Conservation (phyloP, 2,888 invertebrate species). For the Argyresthia albistria region DNA sequence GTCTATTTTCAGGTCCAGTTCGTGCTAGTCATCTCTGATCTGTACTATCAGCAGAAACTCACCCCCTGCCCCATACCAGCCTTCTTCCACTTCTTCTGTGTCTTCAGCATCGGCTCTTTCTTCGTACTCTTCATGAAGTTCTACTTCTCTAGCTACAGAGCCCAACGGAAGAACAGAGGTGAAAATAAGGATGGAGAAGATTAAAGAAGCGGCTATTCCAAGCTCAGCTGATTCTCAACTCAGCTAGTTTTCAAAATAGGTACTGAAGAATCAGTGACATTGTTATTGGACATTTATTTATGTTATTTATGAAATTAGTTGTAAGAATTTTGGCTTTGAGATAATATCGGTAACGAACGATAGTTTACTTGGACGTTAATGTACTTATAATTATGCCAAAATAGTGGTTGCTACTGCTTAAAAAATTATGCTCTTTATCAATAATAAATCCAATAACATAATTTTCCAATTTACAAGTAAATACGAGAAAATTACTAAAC, state of each 20-base stretch:
- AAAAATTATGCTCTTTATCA: too few species aligned
- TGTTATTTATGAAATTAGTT: too few species aligned
- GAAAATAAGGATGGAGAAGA: neutral
- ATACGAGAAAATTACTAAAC: too few species aligned
- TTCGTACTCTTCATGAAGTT: conserved; percentile 77
- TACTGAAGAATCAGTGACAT: neutral
- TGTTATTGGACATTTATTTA: neutral
- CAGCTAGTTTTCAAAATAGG: neutral
- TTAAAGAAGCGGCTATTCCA: neutral
- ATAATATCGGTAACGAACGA: too few species aligned
- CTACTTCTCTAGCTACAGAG: conserved; percentile 55
- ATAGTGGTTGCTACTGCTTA: too few species aligned
- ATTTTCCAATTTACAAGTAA: too few species aligned
- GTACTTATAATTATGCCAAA: too few species aligned
- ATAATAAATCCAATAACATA: too few species aligned
- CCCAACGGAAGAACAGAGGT: neutral
- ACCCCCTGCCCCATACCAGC: conserved; percentile 57
- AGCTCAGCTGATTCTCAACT: too few species aligned
- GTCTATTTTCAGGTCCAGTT: conserved; percentile 50
- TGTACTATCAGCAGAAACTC: conserved; percentile 53
- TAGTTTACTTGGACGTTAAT: too few species aligned
- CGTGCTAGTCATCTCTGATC: conserved; percentile 42
- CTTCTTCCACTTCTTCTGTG: conserved; percentile 69
- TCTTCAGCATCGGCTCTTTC: conserved; percentile 70
- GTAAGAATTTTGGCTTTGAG: too few species aligned